Conservation (phyloP, 2,113 vertebrate genomes). For the Channa maculata region DNA sequence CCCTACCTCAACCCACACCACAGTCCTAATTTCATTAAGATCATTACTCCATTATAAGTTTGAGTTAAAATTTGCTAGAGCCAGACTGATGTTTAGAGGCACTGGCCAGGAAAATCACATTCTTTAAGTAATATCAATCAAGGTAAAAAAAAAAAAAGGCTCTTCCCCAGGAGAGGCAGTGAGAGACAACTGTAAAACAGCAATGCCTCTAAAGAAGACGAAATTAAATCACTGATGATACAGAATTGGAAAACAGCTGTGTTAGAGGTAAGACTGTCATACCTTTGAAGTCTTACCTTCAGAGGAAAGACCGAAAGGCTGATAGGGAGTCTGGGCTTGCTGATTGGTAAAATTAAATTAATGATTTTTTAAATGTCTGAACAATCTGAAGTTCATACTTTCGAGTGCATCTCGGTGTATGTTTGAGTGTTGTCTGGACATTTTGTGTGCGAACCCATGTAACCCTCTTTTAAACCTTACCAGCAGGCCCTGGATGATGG, state of each 20-base stretch:
- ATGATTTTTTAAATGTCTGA: neutral
- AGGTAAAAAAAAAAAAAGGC: conserved; percentile 53
- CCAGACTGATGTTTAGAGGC: conserved; percentile 67
- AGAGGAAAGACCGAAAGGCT: too few relatives aligned
- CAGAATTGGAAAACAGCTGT: conserved; percentile 41
- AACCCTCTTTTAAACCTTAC: conserved; percentile 80
- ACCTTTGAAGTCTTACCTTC: too few relatives aligned
- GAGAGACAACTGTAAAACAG: conserved; percentile 35
- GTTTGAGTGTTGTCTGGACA: neutral
- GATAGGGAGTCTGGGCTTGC: neutral
- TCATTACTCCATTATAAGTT: conserved; percentile 66
- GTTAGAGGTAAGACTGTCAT: neutral
- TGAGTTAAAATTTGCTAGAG: conserved; percentile 41
- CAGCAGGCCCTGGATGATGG: conserved; percentile 96
- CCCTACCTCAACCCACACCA: conserved; percentile 3
- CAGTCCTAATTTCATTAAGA: conserved; percentile 73
- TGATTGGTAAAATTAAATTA: neutral
- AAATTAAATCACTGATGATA: conserved; percentile 47
- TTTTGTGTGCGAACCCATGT: neutral
- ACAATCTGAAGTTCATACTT: neutral
- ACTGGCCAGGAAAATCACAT: conserved; percentile 60
- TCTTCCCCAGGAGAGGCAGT: neutral
- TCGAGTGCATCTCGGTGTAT: neutral
- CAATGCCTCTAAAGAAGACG: conserved; percentile 12
- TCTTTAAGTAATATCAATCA: conserved; percentile 64